phyloP scores from a whole-genome alignment of 1,140 invertebrate species.

The Drosophila mayri region DNA sequence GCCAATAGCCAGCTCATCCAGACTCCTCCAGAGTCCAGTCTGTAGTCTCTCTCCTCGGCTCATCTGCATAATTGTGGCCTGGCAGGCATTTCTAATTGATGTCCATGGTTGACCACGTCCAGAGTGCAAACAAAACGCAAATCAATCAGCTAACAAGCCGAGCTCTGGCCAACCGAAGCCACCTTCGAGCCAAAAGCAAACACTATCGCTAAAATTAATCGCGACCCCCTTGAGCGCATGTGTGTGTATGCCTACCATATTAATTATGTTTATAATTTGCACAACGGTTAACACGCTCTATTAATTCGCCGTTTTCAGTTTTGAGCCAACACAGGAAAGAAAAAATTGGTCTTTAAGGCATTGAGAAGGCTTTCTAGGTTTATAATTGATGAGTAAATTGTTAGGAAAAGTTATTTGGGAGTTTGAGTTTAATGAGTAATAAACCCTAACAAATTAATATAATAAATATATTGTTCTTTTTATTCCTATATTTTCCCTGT shows the following conservation, averaged over 20 bases:
- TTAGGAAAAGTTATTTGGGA: not conserved
- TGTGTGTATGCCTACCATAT: slow-evolving; percentile 66
- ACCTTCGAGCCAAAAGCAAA: slow-evolving; percentile 74
- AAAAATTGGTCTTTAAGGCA: not conserved
- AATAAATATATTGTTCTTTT: too few species aligned
- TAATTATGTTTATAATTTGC: slow-evolving; percentile 84
- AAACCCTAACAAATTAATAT: too few species aligned
- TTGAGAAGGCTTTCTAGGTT: not conserved
- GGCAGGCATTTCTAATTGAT: slow-evolving; percentile 80
- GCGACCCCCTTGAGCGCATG: slow-evolving; percentile 30
- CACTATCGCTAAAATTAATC: slow-evolving; percentile 79
- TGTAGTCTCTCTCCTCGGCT: slow-evolving; percentile 6
- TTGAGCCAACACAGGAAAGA: slow-evolving; percentile 13
- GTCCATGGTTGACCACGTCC: slow-evolving; percentile 66
- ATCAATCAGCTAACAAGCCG: slow-evolving; percentile 78
- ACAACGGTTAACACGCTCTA: slow-evolving; percentile 84
- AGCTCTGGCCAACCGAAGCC: slow-evolving; percentile 13
- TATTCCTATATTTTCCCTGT: too few species aligned
- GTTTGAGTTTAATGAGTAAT: too few species aligned
- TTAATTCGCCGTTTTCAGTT: slow-evolving; percentile 65
- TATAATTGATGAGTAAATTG: not conserved
- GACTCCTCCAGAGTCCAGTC: not conserved
- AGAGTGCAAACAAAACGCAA: slow-evolving; percentile 77
- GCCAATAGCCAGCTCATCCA: slow-evolving; percentile 34
- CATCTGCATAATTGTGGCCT: slow-evolving; percentile 79